Conservation (phyloP, 2,113 vertebrate genomes). For the Alexandromys fortis region DNA sequence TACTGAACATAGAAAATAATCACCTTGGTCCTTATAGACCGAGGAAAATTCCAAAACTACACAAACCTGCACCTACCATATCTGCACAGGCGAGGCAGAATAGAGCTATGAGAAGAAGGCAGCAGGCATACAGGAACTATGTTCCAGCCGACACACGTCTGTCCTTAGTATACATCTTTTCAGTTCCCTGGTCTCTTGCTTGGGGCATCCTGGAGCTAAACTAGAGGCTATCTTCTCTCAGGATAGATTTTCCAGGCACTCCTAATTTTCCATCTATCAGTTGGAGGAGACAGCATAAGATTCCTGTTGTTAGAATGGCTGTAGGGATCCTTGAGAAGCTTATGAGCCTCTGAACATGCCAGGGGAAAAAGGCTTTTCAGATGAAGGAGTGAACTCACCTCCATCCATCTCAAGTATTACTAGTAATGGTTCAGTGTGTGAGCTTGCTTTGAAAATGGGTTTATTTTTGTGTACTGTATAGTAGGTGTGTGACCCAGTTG, state of each 20-base stretch:
- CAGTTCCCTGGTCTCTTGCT: neutral
- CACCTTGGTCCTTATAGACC: neutral
- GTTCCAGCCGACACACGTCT: neutral
- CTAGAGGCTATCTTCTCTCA: neutral
- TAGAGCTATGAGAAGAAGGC: neutral
- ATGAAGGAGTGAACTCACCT: neutral
- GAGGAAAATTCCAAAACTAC: neutral
- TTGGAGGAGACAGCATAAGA: neutral
- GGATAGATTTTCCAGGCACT: neutral
- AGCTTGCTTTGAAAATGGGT: conserved; percentile 3
- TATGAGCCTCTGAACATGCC: neutral
- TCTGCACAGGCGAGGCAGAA: no score
- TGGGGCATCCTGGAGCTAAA: neutral
- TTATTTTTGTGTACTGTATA: conserved; percentile 56
- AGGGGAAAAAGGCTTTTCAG: neutral
- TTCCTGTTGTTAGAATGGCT: neutral
- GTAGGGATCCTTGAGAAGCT: neutral
- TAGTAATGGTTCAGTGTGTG: neutral
- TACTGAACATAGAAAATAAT: neutral
- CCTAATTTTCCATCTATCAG: neutral
- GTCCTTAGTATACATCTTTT: neutral
- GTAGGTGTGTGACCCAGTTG: conserved; percentile 63
- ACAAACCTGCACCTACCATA: no score
- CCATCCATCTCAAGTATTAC: neutral
- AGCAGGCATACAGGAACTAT: neutral